Evolutionary conservation across 2,888 invertebrate species (phyloP).

Genomic region (Macrophya annulata): DNA sequence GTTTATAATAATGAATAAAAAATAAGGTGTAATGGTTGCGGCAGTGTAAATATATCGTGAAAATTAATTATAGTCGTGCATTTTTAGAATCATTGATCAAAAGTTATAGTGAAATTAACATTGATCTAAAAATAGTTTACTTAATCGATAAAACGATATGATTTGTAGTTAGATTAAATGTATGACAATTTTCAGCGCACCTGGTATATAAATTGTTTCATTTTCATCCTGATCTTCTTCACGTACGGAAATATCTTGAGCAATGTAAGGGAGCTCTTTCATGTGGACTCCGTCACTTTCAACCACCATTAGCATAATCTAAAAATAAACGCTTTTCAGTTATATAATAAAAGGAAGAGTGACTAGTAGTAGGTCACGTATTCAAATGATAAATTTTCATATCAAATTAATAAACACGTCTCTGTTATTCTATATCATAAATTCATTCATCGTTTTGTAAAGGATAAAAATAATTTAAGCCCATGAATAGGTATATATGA

Average conservation of each 20-base stretch:
- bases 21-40: neutral
- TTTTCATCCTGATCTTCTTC: conserved; percentile 59
- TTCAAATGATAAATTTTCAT: neutral
- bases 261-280: conserved; percentile 72
- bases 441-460: neutral
- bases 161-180: conserved; percentile 1
- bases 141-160: neutral
- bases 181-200: conserved; percentile 55
- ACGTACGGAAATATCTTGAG: conserved; percentile 67
- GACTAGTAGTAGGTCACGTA: neutral
- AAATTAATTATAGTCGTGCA: neutral
- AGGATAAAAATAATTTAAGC: neutral
- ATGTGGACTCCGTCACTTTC: conserved; percentile 74
- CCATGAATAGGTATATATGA: neutral
- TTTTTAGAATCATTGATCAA: neutral
- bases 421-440: neutral
- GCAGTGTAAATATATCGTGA: neutral
- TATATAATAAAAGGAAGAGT: conserved; percentile 60
- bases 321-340: conserved; percentile 64
- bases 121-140: neutral
- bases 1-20: neutral
- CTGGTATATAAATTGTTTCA: conserved; percentile 62
- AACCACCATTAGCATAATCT: conserved; percentile 78
- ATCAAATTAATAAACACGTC: conserved; percentile 4
- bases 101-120: neutral